A percentile compares a stretch with the other conserved stretches of the same genome.
These are phyloP conservation scores for Drosophila koepferae DNA, from an alignment of 2,888 invertebrate species.

Conservation along the genomic window DNA sequence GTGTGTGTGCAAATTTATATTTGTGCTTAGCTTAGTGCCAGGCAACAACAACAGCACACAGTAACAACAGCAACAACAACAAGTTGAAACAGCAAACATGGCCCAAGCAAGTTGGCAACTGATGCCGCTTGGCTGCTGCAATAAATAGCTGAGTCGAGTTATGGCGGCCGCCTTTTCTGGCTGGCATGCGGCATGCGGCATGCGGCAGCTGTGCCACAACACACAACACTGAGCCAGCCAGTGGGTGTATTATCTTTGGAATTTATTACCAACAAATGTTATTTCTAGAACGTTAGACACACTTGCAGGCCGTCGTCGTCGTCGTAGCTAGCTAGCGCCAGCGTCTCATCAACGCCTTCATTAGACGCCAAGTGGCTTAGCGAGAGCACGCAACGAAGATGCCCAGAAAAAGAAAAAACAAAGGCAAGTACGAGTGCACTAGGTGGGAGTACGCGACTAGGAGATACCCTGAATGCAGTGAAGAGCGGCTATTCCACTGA, in stretches of 20 bases:
- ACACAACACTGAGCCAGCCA: conserved; percentile 8
- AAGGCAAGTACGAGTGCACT: not conserved
- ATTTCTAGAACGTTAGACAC: conserved; percentile 79
- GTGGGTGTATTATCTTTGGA: conserved; percentile 81
- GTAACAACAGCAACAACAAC: conserved; percentile 16
- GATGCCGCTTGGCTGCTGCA: conserved; percentile 58
- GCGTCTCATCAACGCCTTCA: conserved; percentile 78
- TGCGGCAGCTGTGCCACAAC: conserved; percentile 14
- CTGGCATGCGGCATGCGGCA: conserved; percentile 9
- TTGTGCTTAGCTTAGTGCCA: conserved; percentile 67
- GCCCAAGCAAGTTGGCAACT: conserved; percentile 51
- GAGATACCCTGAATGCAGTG: not conserved
- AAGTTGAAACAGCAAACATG: conserved; percentile 5
- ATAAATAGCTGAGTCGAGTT: conserved; percentile 72
- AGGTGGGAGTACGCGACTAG: not conserved
- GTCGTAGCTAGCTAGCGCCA: not conserved
- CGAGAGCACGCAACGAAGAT: not conserved
- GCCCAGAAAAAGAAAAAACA: not conserved
- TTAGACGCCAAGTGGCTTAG: conserved; percentile 68
- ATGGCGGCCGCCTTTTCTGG: conserved; percentile 48
- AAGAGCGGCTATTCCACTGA: not conserved
- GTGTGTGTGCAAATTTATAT: conserved; percentile 67
- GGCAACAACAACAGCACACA: conserved; percentile 15
- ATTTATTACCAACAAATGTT: conserved; percentile 80
- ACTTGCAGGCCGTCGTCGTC: conserved; percentile 28